phyloP scores from a whole-genome alignment of 2,113 vertebrate genomes.

The Cisticola juncidis region DNA sequence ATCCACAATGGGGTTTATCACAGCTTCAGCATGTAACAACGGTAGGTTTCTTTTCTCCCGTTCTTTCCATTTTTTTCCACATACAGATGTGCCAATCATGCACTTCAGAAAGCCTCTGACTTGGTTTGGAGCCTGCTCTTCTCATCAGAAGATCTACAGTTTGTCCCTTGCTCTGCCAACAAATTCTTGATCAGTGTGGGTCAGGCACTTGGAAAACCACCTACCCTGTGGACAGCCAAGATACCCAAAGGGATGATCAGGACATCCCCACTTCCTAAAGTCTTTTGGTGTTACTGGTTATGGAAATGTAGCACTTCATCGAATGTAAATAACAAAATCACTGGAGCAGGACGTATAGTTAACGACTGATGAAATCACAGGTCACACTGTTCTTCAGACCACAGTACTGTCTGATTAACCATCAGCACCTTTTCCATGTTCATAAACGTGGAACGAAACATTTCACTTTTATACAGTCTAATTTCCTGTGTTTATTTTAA shows the following conservation, averaged over 20 bases:
- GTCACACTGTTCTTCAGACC: not conserved
- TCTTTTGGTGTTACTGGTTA: not conserved
- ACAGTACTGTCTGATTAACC: not conserved
- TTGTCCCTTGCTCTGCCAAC: not conserved
- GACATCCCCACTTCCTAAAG: not conserved
- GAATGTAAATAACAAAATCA: conserved; percentile 7
- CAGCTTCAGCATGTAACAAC: not conserved
- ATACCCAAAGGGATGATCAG: not conserved
- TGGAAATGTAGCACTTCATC: not conserved
- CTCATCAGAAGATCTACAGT: not conserved
- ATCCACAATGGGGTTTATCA: not conserved
- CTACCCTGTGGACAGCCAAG: not conserved
- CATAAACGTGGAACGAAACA: not conserved
- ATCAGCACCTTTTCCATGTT: not conserved
- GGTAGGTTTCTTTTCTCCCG: not conserved
- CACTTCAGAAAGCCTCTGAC: not conserved
- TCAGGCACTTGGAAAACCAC: not conserved
- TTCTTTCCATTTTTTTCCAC: not conserved
- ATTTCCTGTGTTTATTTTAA: not conserved
- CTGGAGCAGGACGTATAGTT: not conserved
- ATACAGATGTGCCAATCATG: fast-evolving
- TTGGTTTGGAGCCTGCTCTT: not conserved
- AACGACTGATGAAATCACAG: conserved; percentile 9
- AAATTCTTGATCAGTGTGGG: not conserved
- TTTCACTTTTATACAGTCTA: not conserved